Evolutionary conservation across 2,113 vertebrate genomes (phyloP).

Genomic region (Opisthocomus hoazin): DNA sequence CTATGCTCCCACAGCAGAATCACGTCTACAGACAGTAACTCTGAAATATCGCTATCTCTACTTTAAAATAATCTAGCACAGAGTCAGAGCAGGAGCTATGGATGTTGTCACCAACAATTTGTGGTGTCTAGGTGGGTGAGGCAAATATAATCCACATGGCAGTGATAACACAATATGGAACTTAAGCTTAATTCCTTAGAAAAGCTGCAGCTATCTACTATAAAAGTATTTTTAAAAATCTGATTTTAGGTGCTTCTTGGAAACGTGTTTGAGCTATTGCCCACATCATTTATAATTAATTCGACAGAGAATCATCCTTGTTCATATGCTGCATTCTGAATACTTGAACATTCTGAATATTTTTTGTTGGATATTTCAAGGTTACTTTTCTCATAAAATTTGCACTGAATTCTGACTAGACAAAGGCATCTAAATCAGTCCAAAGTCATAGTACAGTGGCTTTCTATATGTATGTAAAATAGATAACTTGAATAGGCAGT

Average conservation of each 20-base stretch:
- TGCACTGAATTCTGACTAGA: neutral
- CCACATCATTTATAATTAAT: neutral
- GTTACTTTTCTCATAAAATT: conserved; percentile 1
- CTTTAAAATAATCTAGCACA: conserved; percentile 18
- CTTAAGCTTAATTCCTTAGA: neutral
- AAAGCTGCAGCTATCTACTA: neutral
- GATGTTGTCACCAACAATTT: neutral
- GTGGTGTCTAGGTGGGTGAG: conserved; percentile 13
- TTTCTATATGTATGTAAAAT: neutral
- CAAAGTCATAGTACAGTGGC: neutral
- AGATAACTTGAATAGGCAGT: neutral
- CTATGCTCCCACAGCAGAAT: neutral
- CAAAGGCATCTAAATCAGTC: neutral
- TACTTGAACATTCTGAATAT: neutral
- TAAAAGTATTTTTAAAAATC: neutral
- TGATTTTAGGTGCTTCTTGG: neutral
- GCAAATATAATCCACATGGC: conserved; percentile 38
- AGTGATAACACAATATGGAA: conserved; percentile 27
- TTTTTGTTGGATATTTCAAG: neutral
- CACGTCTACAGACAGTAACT: neutral
- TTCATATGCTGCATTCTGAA: neutral
- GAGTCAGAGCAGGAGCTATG: neutral
- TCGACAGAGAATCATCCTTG: neutral
- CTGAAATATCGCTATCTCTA: neutral
- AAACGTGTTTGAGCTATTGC: neutral